A percentile compares a stretch with the other conserved stretches of the same genome.
These are phyloP conservation scores for Polydrusus cervinus DNA, from an alignment of 2,888 invertebrate genomes.

Conservation along the genomic window DNA sequence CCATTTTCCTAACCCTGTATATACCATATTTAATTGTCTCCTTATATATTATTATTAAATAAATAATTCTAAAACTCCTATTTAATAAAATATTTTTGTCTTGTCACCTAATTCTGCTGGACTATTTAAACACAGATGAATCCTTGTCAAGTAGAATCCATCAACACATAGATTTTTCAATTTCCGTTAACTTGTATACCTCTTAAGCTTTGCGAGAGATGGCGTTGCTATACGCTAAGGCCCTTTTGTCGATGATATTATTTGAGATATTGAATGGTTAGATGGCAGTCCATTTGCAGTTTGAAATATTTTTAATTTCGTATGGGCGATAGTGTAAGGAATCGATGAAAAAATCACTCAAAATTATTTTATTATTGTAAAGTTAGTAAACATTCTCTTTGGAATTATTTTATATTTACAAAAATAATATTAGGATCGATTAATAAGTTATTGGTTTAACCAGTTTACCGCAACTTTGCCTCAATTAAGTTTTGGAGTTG, in stretches of 20 bases:
- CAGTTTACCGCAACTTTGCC: too few relatives aligned
- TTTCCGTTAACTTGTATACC: neutral
- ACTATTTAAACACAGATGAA: conserved; percentile 8
- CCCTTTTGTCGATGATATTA: conserved; percentile 17
- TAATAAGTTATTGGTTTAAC: too few relatives aligned
- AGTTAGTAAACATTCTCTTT: too few relatives aligned
- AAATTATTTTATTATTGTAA: too few relatives aligned
- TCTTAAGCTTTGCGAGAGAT: neutral
- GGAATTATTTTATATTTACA: too few relatives aligned
- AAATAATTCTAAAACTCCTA: too few relatives aligned
- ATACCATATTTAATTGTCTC: too few relatives aligned
- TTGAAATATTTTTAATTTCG: neutral
- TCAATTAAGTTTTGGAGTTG: too few relatives aligned
- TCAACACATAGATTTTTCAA: conserved; percentile 16
- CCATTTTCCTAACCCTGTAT: too few relatives aligned
- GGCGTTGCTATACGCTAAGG: conserved; percentile 6
- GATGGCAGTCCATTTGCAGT: conserved; percentile 15
- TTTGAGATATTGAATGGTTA: neutral
- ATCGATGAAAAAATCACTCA: too few relatives aligned
- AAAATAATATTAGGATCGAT: too few relatives aligned
- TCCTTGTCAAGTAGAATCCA: conserved; percentile 24
- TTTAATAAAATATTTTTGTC: neutral
- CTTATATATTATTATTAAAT: too few relatives aligned
- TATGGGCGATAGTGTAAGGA: neutral
- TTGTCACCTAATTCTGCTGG: neutral